A percentile compares a stretch with the other conserved stretches of the same genome.
These are phyloP conservation scores for Cydia strobilella DNA, from an alignment of 1,140 invertebrate genomes.

Conservation along the genomic window DNA sequence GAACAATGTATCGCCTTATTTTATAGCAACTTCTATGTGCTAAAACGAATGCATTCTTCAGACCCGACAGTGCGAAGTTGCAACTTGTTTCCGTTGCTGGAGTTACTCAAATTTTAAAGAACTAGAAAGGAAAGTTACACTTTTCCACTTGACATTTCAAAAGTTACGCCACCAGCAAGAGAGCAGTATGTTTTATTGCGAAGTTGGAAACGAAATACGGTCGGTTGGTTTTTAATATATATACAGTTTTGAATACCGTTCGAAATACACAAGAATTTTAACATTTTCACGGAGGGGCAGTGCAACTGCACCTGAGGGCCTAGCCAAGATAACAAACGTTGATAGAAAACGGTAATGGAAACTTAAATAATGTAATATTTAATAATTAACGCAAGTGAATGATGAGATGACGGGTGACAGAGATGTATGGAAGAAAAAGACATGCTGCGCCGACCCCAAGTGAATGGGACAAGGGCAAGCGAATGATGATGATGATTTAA, in stretches of 20 bases:
- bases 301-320: no score
- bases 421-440: no score
- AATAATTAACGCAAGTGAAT: no score
- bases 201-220: not conserved
- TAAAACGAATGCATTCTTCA: slow-evolving; percentile 16
- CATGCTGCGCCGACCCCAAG: no score
- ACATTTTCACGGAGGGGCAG: no score
- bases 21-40: not conserved
- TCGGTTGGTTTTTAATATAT: not conserved
- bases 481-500: no score
- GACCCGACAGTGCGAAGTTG: not conserved
- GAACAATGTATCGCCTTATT: not conserved
- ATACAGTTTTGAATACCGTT: not conserved
- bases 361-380: no score
- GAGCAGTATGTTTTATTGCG: not conserved
- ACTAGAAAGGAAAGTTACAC: slow-evolving; percentile 6
- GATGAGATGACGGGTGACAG: no score
- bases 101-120: slow-evolving; percentile 13
- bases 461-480: no score
- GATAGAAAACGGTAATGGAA: no score
- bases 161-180: not conserved
- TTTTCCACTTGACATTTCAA: slow-evolving; percentile 8
- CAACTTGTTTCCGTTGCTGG: not conserved
- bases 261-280: no score
- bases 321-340: not conserved